Evolutionary conservation across 1,140 invertebrate species (phyloP), one percentile per base, ranked within the genome.

Genomic region (Drosophila paulistorum): DNA sequence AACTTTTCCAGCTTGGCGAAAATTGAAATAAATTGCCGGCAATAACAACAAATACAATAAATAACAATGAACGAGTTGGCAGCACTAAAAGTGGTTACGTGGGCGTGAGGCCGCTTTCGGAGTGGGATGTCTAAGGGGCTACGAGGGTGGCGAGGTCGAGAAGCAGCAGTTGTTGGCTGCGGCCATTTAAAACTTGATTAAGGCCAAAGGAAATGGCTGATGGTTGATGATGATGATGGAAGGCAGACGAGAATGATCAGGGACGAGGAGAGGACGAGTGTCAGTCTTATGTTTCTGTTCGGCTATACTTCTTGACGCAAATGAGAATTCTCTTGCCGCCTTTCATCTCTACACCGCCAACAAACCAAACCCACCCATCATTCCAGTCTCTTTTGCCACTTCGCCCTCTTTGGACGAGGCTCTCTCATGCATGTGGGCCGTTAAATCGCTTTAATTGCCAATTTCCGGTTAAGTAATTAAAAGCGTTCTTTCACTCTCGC

Each of bases 1-100:
- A 59, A 59, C 57, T 71, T 87, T 87, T 84, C 63, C 77, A 74
- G 81, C 77, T 80, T 61, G 65, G 30, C 68, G 71, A 90, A 77
- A 90, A 90, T 90, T 90, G 89, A 90, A 90, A 91, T 91, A 90
- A 90, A 90, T 90, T 91, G 89, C 74, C 75, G 65, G 74, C 81
- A 81, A 89, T 78, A 87, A 81, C 80, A 87, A 90, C 79, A 90
- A 83, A 84, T 71, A 77, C 71, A 84, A 90, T 90, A 90, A 90
- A 90, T 86, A 90, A 90, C 86, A 82, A 86, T 77, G 81, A 90
- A 90, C 76, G 82, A 90, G 85, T 82, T 85, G 86, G 75, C 72
- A 79, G 83, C 79, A 85, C 78, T 72, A 74, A 55, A 37, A 61
- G 55, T 59, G 59, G 62, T 41, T 20, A 45, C 23, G 42, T 7